A percentile compares a stretch with the other conserved stretches of the same genome.
Conservation (phyloP, 2,797 vertebrate genomes). For the Artibeus lituratus region DNA sequence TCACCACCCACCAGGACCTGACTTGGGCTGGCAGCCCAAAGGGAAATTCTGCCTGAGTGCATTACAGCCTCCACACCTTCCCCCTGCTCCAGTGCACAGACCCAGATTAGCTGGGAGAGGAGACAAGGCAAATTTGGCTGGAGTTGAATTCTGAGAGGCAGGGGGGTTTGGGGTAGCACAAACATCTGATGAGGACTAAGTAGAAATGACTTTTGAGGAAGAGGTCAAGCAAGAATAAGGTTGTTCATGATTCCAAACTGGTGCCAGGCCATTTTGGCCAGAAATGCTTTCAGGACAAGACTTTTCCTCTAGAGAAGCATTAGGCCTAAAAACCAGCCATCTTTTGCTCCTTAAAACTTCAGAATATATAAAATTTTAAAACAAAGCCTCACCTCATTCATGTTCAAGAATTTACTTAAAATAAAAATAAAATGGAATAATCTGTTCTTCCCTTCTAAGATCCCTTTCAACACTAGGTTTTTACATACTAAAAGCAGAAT, state of each 20-base stretch:
- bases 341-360: constrained; percentile 41
- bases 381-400: not conserved
- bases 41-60: constrained; percentile 31
- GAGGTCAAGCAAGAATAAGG: constrained; percentile 56
- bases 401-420: constrained; percentile 3
- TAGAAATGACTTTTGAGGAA: constrained; percentile 35
- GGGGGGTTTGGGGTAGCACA: not conserved
- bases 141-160: constrained; percentile 5
- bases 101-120: constrained; percentile 29
- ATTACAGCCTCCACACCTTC: not conserved
- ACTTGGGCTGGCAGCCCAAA: constrained; percentile 51
- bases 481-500: not conserved
- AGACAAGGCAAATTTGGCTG: constrained; percentile 33
- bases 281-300: constrained; percentile 33
- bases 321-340: constrained; percentile 25
- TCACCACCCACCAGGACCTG: constrained; percentile 47
- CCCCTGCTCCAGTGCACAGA: not conserved
- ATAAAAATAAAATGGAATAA: not conserved
- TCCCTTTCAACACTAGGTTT: not conserved
- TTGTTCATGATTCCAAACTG: constrained; percentile 39
- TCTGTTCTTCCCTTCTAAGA: not conserved
- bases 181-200: constrained; percentile 39
- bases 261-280: constrained; percentile 45
- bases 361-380: constrained; percentile 22
- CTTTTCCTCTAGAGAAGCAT: constrained; percentile 47